Evolutionary conservation across 1,140 invertebrate genomes (phyloP), one percentile per base, ranked within the genome.

Genomic region (Charaxes varanes): DNA sequence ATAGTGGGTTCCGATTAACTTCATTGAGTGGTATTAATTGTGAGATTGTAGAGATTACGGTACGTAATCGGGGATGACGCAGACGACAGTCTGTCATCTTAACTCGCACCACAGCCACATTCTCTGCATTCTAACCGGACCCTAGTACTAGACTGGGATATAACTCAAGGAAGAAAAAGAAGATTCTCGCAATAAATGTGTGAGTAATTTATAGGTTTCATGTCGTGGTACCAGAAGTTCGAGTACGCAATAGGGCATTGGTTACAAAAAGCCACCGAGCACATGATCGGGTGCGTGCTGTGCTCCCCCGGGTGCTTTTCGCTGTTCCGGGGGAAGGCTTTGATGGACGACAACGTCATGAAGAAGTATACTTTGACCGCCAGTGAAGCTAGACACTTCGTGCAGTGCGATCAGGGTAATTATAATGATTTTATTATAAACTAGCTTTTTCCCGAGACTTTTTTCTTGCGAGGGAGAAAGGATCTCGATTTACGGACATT

Each of bases 281-380:
- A 99, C 67, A 98, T 99, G 91, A 97, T 98, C 64, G 96, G 93
- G 5, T 98, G 96, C 82, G 96, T 98, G 61, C 92, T 98, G 54
- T 98, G 97, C 91, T 97, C 95, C 85, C 97, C 98, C 12, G 98
- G 98, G 41, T 99, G 98, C 85, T 99, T 99, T 84, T 98, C 96
- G 0, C 88, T 99, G 0, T 99, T 99, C 85, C 89, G 97, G 73
- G 97, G 94, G 19, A 96, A 96, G 81, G 95, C 96, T 48, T 85
- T 99, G 11, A 99, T 99, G 97, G 97, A 99, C 60, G 97, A 99
- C 63, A 99, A 99, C 66, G 97, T 99, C 4, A 99, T 99, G 97
- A 93, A 92, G 62, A 96, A 94, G 70, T 99, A 99, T 67, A 98
- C 97, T 0, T 93, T 94, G 3, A 90, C 90, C 57, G 97, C 97